Base-by-base conservation (phyloP, 2,797 vertebrate genomes). In the Premnoplex brunnescens region DNA sequence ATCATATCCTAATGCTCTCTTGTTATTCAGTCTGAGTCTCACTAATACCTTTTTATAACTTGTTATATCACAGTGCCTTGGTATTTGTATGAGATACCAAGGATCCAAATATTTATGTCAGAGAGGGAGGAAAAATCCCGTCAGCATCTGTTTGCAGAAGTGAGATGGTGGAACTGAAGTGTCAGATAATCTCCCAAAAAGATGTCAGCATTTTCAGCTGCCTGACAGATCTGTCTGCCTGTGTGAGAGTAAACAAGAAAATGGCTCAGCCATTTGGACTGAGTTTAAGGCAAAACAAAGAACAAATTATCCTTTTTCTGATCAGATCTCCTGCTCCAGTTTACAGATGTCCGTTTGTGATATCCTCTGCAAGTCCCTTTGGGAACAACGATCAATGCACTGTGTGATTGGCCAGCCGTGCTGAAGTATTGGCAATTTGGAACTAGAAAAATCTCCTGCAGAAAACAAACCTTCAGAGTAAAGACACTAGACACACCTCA, bases 161-260 rank as follows among this genome's bases (percentile, higher is more conserved):
- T 46, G 85, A 90, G 90, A 89, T n/a, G 72, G 85, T 91, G 56
- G 49, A 94, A 95, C 62, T 76, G 63, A 88, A 90, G 93, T 85
- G 88, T 93, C 88, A 95, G 63, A 95, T 95, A 88, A 93, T 75
- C 55, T 93, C 91, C 95, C 74, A 24, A 85, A 84, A 95, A 93
- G 82, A 92, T 76, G 94, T 88, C 95, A 94, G 90, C 60, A 21
- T 93, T 93, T 95, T 77, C 92, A 91, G 78, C 86, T 92, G 83
- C 86, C 93, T 96, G 93, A 78, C 89, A 94, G 92, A 89, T 67
- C 78, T 73, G 67, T 30, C 91, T 91, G 87, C 77, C 75, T 68
- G 27, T 56, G 71, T 66, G 67, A 95, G 74, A 44, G 81, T 67
- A 93, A 93, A 91, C 86, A 90, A 89, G 82, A 91, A 88, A 85